Evolutionary conservation across 2,113 vertebrate genomes (phyloP), one percentile per base, ranked within the genome.

Genomic region (Eurypyga helias): DNA sequence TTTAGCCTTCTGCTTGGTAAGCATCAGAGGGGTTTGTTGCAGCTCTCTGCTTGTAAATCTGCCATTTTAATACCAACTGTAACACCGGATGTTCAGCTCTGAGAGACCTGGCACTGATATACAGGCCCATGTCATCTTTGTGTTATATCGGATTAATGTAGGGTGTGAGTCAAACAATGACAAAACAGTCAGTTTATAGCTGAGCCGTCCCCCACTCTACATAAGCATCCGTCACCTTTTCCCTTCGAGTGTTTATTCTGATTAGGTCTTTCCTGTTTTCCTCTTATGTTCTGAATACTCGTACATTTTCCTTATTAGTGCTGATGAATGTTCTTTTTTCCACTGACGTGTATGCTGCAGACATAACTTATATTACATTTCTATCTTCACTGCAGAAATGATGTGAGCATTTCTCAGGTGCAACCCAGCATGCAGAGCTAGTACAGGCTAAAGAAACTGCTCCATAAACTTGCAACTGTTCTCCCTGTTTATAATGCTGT

Each of bases 211-310:
- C 23, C 34, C 52, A 48, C 52, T 51, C 34, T 45, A 18, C 1
- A 0, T 62, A 41, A 17, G 31, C 57, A 71, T 84, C 75, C 13
- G 6, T 79, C 81, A 93, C 38, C 71, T 96, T 96, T 97, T 83
- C 84, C 78, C 41, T 91, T 69, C 7, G 5, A 94, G 66, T 86
- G 78, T 89, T 94, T 91, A 90, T 60, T 80, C 49, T 80, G 78
- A 91, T 96, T 87, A 96, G 48, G 36, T 62, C 54, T 95, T 97
- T 95, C 90, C 96, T 96, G 95, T 91, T 96, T 96, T 91, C 82
- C 61, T 79, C 58, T 29, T 31, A n/a, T 77, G 60, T 92, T 75
- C 67, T 87, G 67, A 87, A 75, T 91, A 58, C 60, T 96, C 66
- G 45, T 90, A 20, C 72, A 33, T 75, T 96, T 95, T 82, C 76